phyloP scores from a whole-genome alignment of 1,140 invertebrate genomes.

The Archegozetes longisetosus region DNA sequence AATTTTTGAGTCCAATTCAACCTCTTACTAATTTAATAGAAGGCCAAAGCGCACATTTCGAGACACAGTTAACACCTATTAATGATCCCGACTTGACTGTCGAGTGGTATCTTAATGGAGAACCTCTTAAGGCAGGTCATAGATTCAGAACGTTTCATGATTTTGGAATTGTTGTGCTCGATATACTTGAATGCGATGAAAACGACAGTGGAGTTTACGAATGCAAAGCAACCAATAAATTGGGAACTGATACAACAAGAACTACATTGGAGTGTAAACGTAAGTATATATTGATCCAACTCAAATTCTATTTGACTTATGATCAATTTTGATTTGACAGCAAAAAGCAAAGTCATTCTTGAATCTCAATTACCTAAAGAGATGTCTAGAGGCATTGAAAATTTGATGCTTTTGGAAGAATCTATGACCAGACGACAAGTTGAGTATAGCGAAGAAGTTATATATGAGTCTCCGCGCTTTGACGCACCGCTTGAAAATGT shows the following conservation, averaged over 20 bases:
- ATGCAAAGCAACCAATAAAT: slow-evolving; percentile 54
- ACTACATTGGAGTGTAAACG: background rate
- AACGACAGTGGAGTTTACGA: slow-evolving; percentile 71
- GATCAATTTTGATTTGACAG: no score
- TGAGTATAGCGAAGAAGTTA: slow-evolving; percentile 47
- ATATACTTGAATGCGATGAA: slow-evolving; percentile 67
- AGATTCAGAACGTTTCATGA: slow-evolving; percentile 68
- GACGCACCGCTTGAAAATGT: slow-evolving; percentile 74
- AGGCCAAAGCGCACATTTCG: slow-evolving; percentile 85
- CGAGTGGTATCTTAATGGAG: slow-evolving; percentile 95
- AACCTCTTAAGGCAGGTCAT: slow-evolving; percentile 62
- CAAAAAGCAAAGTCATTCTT: no score
- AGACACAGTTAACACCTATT: slow-evolving; percentile 45
- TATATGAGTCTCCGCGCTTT: slow-evolving; percentile 70
- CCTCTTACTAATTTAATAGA: slow-evolving; percentile 37
- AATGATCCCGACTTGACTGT: slow-evolving; percentile 84
- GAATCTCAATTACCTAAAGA: background rate
- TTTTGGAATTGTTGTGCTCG: slow-evolving; percentile 76
- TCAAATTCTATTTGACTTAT: no score
- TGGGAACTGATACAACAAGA: background rate
- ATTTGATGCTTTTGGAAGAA: background rate
- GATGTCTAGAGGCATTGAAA: background rate
- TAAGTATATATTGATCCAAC: background rate
- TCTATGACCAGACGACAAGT: slow-evolving; percentile 31
- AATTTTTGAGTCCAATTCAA: background rate